These are phyloP conservation scores for Cerceris rybyensis DNA, from an alignment of 2,888 invertebrate species.

Conservation along the genomic window DNA sequence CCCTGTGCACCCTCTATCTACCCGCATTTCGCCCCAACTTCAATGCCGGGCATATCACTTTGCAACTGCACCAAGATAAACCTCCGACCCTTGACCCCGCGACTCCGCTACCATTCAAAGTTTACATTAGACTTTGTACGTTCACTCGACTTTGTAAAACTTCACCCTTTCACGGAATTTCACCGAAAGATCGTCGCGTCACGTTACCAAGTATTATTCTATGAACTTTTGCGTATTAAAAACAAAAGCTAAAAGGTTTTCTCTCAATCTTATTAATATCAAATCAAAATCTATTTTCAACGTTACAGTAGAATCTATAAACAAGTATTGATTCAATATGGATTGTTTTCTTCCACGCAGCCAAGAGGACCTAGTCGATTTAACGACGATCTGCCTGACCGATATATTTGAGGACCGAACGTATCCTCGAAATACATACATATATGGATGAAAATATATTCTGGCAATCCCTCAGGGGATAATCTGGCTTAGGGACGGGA, in stretches of 20 bases:
- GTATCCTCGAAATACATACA: slow-evolving; percentile 52
- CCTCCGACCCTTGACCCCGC: slow-evolving; percentile 70
- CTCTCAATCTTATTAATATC: no score
- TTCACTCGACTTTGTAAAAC: slow-evolving; percentile 73
- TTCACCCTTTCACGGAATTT: slow-evolving; percentile 44
- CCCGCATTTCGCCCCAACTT: slow-evolving; percentile 64
- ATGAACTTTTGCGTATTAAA: no score
- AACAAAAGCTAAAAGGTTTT: no score
- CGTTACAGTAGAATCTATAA: no score
- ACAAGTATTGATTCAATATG: slow-evolving; percentile 17
- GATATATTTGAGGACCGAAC: slow-evolving; percentile 58
- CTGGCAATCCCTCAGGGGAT: slow-evolving; percentile 74
- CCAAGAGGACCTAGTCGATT: slow-evolving; percentile 36
- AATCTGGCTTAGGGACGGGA: slow-evolving; percentile 75
- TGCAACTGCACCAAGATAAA: slow-evolving; percentile 70
- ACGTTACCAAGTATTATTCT: neutral
- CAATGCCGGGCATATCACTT: slow-evolving; percentile 69
- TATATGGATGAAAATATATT: slow-evolving; percentile 73
- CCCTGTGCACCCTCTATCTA: slow-evolving; percentile 51
- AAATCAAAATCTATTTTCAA: no score
- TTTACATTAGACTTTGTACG: slow-evolving; percentile 65
- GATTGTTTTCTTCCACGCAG: slow-evolving; percentile 9
- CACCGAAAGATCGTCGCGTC: neutral
- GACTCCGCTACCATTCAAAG: slow-evolving; percentile 52
- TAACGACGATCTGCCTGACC: slow-evolving; percentile 53